Conservation (phyloP, 2,888 invertebrate species). For the Lamellibrachia satsuma region DNA sequence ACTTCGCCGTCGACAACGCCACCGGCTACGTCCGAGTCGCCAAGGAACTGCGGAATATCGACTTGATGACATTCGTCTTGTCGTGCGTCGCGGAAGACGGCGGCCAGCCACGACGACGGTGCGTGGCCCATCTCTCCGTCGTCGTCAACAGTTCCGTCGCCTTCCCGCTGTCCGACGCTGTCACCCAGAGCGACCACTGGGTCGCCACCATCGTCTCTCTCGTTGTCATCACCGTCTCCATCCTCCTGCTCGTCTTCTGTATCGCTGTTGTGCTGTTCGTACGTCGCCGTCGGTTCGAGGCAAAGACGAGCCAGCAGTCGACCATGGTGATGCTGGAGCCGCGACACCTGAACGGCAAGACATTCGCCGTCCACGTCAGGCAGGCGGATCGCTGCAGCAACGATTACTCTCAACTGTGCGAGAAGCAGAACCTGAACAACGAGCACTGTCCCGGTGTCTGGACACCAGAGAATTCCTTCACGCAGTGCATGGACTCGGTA, state of each 20-base stretch:
- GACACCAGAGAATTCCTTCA: neutral
- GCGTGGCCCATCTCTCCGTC: neutral
- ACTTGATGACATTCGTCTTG: neutral
- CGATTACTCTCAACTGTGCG: neutral
- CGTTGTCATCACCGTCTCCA: neutral
- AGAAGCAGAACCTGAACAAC: conserved; percentile 10
- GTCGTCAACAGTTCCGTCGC: neutral
- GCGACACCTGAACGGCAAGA: neutral
- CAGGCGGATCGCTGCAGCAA: conserved; percentile 7
- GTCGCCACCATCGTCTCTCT: neutral
- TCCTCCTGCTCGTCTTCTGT: neutral
- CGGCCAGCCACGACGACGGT: conserved; percentile 9
- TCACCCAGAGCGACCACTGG: neutral
- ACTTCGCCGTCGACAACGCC: neutral
- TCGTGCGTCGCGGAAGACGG: conserved; percentile 8
- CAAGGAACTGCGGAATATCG: neutral
- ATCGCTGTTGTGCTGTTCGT: neutral
- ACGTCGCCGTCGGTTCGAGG: neutral
- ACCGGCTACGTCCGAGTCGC: conserved; percentile 14
- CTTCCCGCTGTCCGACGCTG: neutral
- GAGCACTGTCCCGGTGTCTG: neutral
- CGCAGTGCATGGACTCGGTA: neutral
- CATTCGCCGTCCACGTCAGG: neutral
- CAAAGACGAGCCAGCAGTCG: neutral
- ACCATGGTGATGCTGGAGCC: neutral